Evolutionary conservation across 2,888 invertebrate genomes (phyloP), one percentile per base, ranked within the genome.

Genomic region (Ecliptopera silaceata): DNA sequence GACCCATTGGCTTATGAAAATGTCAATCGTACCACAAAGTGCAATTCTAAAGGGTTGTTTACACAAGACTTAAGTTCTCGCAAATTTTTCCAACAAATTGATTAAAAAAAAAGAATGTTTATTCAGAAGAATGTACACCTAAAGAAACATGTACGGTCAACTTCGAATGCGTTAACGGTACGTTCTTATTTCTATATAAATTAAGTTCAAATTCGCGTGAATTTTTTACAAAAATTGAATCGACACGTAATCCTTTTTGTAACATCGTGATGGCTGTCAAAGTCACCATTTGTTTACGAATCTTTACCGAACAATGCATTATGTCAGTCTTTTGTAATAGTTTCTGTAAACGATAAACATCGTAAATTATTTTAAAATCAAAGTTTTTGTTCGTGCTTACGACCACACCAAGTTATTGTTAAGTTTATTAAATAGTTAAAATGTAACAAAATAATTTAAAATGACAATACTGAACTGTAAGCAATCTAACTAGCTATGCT

Each of bases 281-380:
- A 80, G 78, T 83, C 81, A 75, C 77, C 84, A 86, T 88, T 88
- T 89, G 88, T 90, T 84, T 86, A 82, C 71, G 77, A 69, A 70
- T 80, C 74, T 79, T 81, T 84, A 75, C 67, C 75, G 78, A 79
- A 83, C 80, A 84, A 61, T 58, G 72, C 75, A 20, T 50, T 54
- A 83, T 85, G 86, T 84, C 79, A 77, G 75, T 71, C 85, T 81
- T 83, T 89, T 87, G 87, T 87, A 70, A 62, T 61, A 60, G 62
- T 72, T 74, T 79, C 77, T 80, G 75, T 77, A 68, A 64, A 79
- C 78, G 80, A 82, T 86, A 88, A 88, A 90, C 82, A 88, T 86
- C 75, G 75, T 82, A 84, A 82, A 88, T 88, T 83, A 69, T 77
- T 77, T 70, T 68, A 72, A 72, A 71, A 75, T 78, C 73, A 70